These are phyloP conservation scores for Drosophila borealis DNA, from an alignment of 2,888 invertebrate species.

Conservation along the genomic window DNA sequence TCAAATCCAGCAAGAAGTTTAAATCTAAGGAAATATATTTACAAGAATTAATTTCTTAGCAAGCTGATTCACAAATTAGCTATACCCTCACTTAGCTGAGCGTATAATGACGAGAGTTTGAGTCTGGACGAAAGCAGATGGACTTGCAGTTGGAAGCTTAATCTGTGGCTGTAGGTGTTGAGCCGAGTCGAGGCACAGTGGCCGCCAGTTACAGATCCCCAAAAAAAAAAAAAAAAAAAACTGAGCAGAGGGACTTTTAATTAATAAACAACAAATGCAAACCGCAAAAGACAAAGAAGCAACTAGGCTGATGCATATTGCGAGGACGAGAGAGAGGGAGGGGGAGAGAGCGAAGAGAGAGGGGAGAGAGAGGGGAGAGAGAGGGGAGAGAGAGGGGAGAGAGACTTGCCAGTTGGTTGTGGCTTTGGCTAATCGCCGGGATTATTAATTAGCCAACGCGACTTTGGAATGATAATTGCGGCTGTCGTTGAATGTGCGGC, in stretches of 20 bases:
- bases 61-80: neutral
- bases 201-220: conserved; percentile 52
- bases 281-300: conserved; percentile 19
- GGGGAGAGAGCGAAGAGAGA: too few relatives aligned
- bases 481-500: conserved; percentile 57
- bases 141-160: conserved; percentile 26
- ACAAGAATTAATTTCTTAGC: too few relatives aligned
- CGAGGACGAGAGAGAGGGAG: too few relatives aligned
- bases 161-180: conserved; percentile 57
- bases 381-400: too few relatives aligned
- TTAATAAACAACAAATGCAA: conserved; percentile 61
- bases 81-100: neutral
- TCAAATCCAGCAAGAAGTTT: too few relatives aligned
- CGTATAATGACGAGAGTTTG: conserved; percentile 37
- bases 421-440: conserved; percentile 64
- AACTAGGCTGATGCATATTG: too few relatives aligned
- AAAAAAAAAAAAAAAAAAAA: conserved; percentile 11
- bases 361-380: too few relatives aligned
- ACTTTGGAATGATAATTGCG: conserved; percentile 76
- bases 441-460: conserved; percentile 75
- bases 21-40: neutral
- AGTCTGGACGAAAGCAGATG: conserved; percentile 22
- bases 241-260: conserved; percentile 61
- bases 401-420: neutral
- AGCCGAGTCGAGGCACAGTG: conserved; percentile 44